Evolutionary conservation across 1,140 invertebrate genomes (phyloP).

Genomic region (Aphis gossypii): DNA sequence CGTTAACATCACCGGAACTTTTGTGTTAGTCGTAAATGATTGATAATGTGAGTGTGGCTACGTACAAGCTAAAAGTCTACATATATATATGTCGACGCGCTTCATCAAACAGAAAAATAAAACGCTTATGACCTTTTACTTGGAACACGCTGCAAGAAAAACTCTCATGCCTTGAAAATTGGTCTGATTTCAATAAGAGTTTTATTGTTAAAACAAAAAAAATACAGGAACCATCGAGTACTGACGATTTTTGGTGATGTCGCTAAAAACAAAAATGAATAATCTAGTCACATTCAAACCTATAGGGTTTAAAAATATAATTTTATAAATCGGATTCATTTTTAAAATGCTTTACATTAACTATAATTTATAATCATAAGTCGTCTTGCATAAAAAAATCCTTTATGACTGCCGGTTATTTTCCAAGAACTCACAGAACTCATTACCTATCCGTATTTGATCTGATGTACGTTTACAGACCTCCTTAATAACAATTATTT

Average conservation of each 20-base stretch:
- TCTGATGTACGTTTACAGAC: not conserved
- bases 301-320: not conserved
- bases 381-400: not conserved
- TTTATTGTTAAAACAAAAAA: too few relatives aligned
- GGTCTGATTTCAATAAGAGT: too few relatives aligned
- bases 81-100: not conserved
- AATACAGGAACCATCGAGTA: too few relatives aligned
- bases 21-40: not conserved
- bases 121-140: too few relatives aligned
- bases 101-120: not conserved
- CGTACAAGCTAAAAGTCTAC: not conserved
- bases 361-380: not conserved
- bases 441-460: not conserved
- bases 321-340: not conserved
- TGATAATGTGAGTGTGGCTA: not conserved
- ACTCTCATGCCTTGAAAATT: too few relatives aligned
- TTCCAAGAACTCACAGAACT: not conserved
- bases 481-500: constrained; percentile 24
- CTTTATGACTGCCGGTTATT: not conserved
- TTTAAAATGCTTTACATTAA: not conserved
- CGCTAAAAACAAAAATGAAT: too few relatives aligned
- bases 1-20: not conserved
- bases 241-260: too few relatives aligned
- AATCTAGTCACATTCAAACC: not conserved
- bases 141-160: too few relatives aligned